Percentiles rank a stretch among this genome's conserved stretches.
Conservation (phyloP, 2,113 vertebrate species). For the Octodon degus region DNA sequence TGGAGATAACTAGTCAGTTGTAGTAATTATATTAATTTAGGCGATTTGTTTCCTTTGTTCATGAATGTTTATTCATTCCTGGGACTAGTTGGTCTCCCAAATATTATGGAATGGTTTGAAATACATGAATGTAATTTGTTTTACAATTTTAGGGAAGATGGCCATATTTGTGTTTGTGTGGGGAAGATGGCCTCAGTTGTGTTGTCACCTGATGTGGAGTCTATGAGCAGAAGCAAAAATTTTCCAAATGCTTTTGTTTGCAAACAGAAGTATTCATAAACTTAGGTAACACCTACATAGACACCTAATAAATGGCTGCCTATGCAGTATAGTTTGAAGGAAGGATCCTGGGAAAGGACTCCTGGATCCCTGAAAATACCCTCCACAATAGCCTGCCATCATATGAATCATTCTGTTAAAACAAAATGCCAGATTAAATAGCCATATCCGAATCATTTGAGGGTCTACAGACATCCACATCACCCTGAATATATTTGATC, state of each 20-base stretch:
- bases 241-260: neutral
- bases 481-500: too few relatives aligned
- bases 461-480: neutral
- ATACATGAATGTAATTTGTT: neutral
- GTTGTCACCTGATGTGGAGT: neutral
- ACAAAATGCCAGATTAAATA: slow-evolving; percentile 57
- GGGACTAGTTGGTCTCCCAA: slow-evolving; percentile 17
- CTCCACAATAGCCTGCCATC: neutral
- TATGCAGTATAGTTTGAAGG: neutral
- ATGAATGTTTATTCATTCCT: slow-evolving; percentile 18
- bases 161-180: neutral
- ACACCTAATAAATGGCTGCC: slow-evolving; percentile 32
- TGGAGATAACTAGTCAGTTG: neutral
- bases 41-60: slow-evolving; percentile 8
- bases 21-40: neutral
- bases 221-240: neutral
- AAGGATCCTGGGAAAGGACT: neutral
- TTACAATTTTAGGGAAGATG: neutral
- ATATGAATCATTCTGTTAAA: slow-evolving; percentile 16
- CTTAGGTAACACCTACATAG: neutral
- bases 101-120: slow-evolving; percentile 49
- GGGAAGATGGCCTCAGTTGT: neutral
- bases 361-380: neutral
- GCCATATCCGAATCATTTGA: neutral
- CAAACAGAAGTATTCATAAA: neutral